Percentiles rank a stretch among this genome's conserved stretches.
Conservation (phyloP, 2,113 vertebrate species). For the Ornithorhynchus anatinus region DNA sequence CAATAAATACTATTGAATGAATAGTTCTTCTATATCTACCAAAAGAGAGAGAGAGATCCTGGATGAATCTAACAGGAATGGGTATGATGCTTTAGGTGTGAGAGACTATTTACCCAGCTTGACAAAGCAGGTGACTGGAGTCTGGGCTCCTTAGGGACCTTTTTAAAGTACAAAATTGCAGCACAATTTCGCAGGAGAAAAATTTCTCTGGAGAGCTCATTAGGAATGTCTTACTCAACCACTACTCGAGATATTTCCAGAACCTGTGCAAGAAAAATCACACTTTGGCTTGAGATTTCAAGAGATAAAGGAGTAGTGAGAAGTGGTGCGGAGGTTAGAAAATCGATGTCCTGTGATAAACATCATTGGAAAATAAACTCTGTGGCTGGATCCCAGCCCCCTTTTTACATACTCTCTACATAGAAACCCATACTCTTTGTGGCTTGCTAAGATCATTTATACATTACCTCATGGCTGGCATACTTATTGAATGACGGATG, state of each 20-base stretch:
- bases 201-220: background rate
- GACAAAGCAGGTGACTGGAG: background rate
- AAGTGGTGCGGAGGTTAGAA: background rate
- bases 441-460: background rate
- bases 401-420: background rate
- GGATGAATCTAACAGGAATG: background rate
- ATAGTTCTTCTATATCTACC: background rate
- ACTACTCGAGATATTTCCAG: background rate
- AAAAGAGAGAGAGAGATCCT: background rate
- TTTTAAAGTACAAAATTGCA: background rate
- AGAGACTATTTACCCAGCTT: background rate
- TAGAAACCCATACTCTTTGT: background rate
- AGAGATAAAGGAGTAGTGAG: background rate
- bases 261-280: background rate
- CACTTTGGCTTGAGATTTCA: background rate
- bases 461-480: slow-evolving; percentile 98
- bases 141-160: background rate
- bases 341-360: background rate
- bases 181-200: background rate
- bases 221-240: background rate
- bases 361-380: background rate
- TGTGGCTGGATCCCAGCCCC: background rate
- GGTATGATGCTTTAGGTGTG: background rate
- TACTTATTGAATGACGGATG: slow-evolving; percentile 98
- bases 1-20: too few species aligned